Evolutionary conservation across 2,797 vertebrate species (phyloP).

Genomic region (Arrhamphus sclerolepis): DNA sequence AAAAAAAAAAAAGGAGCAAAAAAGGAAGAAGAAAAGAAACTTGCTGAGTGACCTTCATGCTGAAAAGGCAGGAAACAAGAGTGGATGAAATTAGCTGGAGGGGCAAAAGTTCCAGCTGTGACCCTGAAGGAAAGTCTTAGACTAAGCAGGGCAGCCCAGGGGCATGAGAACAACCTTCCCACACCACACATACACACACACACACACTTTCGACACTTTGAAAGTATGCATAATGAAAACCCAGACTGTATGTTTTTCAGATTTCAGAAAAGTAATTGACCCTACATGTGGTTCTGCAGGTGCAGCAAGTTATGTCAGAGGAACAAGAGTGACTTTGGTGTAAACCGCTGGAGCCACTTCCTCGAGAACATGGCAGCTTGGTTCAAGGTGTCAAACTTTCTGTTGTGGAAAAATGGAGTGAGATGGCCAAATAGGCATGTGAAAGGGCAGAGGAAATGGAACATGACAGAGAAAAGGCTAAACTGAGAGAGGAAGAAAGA

Average conservation of each 20-base stretch:
- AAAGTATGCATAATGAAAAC: constrained; percentile 53
- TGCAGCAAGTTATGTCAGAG: constrained; percentile 54
- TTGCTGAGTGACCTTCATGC: constrained; percentile 19
- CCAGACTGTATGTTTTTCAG: constrained; percentile 50
- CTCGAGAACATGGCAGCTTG: constrained; percentile 15
- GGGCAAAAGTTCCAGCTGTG: constrained; percentile 52
- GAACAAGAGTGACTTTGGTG: constrained; percentile 38
- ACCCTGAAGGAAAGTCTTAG: constrained; percentile 56
- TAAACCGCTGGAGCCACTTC: constrained; percentile 18
- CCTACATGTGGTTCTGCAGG: constrained; percentile 51
- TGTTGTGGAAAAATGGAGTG: not conserved
- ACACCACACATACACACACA: constrained; percentile 22
- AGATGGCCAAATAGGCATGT: not conserved
- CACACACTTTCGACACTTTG: constrained; percentile 18
- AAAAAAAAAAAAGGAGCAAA: not conserved
- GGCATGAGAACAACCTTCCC: constrained; percentile 47
- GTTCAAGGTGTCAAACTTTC: constrained; percentile 6
- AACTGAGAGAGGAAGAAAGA: constrained; percentile 30
- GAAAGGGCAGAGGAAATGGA: not conserved
- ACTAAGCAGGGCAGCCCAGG: constrained; percentile 44
- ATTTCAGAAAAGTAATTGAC: constrained; percentile 32
- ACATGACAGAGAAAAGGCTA: constrained; percentile 1
- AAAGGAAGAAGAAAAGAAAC: constrained; percentile 27
- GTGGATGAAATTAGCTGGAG: constrained; percentile 47
- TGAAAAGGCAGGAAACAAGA: constrained; percentile 41